phyloP scores from a whole-genome alignment of 53 echinoderm and acorn worm genomes.

The Zoroaster sp. region DNA sequence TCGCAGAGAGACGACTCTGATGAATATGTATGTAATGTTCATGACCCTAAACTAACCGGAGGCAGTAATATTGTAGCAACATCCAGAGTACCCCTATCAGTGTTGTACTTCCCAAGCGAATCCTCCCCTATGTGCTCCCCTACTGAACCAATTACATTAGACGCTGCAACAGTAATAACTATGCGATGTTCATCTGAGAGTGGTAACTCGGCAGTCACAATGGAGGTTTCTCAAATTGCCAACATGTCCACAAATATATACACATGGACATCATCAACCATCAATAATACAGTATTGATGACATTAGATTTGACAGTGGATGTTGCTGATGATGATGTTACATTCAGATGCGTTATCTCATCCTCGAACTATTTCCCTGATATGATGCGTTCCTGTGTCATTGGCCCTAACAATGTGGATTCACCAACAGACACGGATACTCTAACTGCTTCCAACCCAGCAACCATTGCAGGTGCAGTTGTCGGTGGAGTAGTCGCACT shows the following conservation, averaged over 20 bases:
- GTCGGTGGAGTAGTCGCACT: neutral
- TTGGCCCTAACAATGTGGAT: neutral
- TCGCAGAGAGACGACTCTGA: slow-evolving; percentile 4
- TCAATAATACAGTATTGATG: neutral
- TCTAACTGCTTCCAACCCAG: neutral
- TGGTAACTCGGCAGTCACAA: neutral
- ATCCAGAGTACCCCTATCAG: neutral
- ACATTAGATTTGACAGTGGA: neutral
- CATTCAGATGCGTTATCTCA: neutral
- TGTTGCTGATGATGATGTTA: neutral
- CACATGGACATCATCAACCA: neutral
- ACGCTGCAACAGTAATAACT: neutral
- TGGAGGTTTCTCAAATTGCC: neutral
- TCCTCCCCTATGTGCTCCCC: slow-evolving; percentile 13
- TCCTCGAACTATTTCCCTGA: neutral
- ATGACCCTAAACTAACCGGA: neutral
- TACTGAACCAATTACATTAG: neutral
- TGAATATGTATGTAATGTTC: slow-evolving; percentile 24
- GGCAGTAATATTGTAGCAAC: neutral
- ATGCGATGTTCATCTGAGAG: neutral
- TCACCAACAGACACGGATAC: neutral
- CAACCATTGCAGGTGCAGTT: neutral
- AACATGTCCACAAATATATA: neutral
- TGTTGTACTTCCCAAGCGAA: neutral
- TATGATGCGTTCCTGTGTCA: neutral